phyloP scores from a whole-genome alignment of 2,113 vertebrate species.

The Sturnira hondurensis region DNA sequence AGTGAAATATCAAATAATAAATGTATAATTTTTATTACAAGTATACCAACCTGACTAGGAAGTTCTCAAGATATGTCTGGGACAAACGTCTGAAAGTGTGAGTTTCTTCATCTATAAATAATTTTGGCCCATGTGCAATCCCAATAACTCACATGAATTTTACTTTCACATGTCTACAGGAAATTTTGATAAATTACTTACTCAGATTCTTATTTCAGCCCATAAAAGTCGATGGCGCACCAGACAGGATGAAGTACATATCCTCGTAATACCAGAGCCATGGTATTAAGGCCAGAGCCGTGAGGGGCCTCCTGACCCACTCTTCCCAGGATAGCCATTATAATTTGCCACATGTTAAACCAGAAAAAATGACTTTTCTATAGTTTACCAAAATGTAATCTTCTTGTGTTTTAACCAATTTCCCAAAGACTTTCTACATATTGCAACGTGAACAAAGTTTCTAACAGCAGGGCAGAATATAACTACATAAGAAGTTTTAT shows the following conservation, averaged over 20 bases:
- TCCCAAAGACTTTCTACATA: background rate
- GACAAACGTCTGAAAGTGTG: background rate
- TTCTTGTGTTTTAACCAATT: background rate
- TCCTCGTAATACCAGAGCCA: background rate
- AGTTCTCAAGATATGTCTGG: background rate
- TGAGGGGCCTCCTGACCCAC: background rate
- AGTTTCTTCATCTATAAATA: conserved; percentile 11
- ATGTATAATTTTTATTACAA: background rate
- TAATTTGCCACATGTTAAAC: background rate
- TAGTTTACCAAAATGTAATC: background rate
- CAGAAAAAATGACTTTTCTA: background rate
- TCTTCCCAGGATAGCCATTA: background rate
- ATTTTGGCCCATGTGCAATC: background rate
- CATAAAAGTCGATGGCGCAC: background rate
- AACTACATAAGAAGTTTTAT: background rate
- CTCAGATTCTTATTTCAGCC: background rate
- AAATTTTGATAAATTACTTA: background rate
- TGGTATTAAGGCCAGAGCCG: background rate
- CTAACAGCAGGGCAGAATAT: background rate
- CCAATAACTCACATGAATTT: background rate
- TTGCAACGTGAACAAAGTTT: background rate
- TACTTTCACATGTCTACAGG: background rate
- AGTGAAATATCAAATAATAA: conserved; percentile 9
- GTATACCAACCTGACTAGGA: background rate
- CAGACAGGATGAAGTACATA: background rate